These are phyloP conservation scores for Drosophila nikananu DNA, from an alignment of 1,140 invertebrate species.

Conservation along the genomic window DNA sequence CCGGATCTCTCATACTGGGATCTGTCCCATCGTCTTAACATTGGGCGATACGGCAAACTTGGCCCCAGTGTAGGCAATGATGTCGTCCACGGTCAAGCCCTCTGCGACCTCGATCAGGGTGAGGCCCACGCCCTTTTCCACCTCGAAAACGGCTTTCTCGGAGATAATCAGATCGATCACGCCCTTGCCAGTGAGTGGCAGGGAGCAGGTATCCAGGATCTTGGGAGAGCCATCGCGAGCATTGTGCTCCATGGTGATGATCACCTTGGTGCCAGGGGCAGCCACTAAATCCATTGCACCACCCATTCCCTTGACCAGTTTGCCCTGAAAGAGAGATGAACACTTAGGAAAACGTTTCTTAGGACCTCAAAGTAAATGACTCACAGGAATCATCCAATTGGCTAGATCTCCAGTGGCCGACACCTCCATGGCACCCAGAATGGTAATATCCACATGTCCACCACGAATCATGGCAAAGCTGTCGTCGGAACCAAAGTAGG, in stretches of 20 bases:
- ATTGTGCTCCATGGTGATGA: constrained; percentile 99
- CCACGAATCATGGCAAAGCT: constrained; percentile 99
- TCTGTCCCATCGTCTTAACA: constrained; percentile 89
- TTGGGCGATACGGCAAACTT: constrained; percentile 92
- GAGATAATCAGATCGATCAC: constrained; percentile 99
- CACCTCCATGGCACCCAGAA: constrained; percentile 99
- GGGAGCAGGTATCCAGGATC: constrained; percentile 95
- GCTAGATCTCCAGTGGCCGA: constrained; percentile 98
- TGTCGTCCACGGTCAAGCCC: constrained; percentile 93
- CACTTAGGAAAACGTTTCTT: neutral
- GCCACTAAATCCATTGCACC: constrained; percentile 99
- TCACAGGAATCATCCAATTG: constrained; percentile 99
- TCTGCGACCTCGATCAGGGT: constrained; percentile 95
- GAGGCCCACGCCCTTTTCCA: constrained; percentile 93
- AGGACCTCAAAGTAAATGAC: constrained; percentile 54
- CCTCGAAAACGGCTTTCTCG: constrained; percentile 97
- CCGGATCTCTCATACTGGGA: constrained; percentile 35
- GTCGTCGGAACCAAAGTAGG: constrained; percentile 98
- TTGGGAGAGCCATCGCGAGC: constrained; percentile 96
- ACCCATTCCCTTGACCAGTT: constrained; percentile 99
- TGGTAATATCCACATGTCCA: constrained; percentile 97
- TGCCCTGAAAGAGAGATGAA: constrained; percentile 88
- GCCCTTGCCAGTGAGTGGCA: constrained; percentile 97
- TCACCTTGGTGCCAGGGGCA: constrained; percentile 94
- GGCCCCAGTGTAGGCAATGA: constrained; percentile 93